Conservation (phyloP, 2,113 vertebrate species). For the Entomyzon cyanotis region DNA sequence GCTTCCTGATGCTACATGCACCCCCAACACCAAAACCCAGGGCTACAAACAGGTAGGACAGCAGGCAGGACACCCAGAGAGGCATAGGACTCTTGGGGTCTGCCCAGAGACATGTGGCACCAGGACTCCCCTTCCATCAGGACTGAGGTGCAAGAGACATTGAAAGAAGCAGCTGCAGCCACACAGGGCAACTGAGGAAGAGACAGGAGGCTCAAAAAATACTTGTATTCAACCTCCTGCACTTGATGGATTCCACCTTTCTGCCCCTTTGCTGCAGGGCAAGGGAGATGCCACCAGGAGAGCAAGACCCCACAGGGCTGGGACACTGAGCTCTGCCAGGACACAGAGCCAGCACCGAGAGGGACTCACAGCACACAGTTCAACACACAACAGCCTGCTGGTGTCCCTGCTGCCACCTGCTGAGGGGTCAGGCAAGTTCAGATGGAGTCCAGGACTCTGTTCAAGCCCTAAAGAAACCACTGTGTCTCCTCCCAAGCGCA, state of each 20-base stretch:
- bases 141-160: neutral
- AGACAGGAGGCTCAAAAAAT: neutral
- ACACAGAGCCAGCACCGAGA: fast-evolving
- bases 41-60: neutral
- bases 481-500: neutral
- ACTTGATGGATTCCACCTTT: neutral
- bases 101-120: neutral
- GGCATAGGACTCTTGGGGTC: neutral
- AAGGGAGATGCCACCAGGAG: neutral
- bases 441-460: neutral
- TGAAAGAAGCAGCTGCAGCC: neutral
- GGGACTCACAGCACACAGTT: neutral
- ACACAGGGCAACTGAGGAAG: neutral
- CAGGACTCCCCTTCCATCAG: neutral
- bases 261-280: neutral
- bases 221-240: neutral
- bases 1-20: neutral
- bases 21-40: neutral
- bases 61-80: neutral
- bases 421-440: neutral
- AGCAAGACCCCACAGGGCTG: neutral
- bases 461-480: neutral
- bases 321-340: neutral
- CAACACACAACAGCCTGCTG: neutral
- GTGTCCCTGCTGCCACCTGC: neutral